Percentiles rank a stretch among this genome's conserved stretches.
Evolutionary conservation across 2,888 invertebrate species (phyloP).

Genomic region (Teinopalpus imperialis): DNA sequence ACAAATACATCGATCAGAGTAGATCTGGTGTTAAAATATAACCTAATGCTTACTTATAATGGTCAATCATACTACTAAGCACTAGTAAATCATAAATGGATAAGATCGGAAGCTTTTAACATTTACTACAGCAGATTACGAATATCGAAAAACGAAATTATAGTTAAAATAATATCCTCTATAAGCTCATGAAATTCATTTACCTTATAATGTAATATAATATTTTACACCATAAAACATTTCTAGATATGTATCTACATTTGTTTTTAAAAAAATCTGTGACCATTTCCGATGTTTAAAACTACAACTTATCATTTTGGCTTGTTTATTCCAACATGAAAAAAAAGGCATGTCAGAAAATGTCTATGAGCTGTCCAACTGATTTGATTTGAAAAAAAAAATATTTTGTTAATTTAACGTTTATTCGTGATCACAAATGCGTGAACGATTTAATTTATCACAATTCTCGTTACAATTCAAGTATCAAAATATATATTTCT

Average conservation of each 20-base stretch:
- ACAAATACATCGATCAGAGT: constrained; percentile 32
- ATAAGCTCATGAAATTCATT: constrained; percentile 28
- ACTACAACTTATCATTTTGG: constrained; percentile 24
- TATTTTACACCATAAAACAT: constrained; percentile 29
- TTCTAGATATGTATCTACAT: constrained; percentile 28
- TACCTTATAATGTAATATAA: constrained; percentile 25
- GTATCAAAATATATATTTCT: constrained; percentile 27
- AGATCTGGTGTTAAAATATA: constrained; percentile 31
- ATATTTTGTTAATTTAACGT: constrained; percentile 22
- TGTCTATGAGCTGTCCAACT: constrained; percentile 31
- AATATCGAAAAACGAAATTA: constrained; percentile 17
- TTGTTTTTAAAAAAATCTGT: constrained; percentile 20
- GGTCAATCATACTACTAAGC: constrained; percentile 43
- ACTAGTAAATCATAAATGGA: constrained; percentile 38
- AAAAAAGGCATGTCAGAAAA: neutral
- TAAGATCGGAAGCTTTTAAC: constrained; percentile 29
- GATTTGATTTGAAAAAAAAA: constrained; percentile 11
- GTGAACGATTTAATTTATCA: constrained; percentile 23
- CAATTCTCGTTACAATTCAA: constrained; percentile 22
- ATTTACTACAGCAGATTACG: constrained; percentile 23
- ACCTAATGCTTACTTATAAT: constrained; percentile 38
- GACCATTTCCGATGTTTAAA: constrained; percentile 19
- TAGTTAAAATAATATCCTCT: constrained; percentile 13
- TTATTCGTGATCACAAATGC: constrained; percentile 14
- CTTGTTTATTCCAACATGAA: constrained; percentile 4